Conservation (phyloP, 2,797 vertebrate genomes). For the Lutjanus campechanus region DNA sequence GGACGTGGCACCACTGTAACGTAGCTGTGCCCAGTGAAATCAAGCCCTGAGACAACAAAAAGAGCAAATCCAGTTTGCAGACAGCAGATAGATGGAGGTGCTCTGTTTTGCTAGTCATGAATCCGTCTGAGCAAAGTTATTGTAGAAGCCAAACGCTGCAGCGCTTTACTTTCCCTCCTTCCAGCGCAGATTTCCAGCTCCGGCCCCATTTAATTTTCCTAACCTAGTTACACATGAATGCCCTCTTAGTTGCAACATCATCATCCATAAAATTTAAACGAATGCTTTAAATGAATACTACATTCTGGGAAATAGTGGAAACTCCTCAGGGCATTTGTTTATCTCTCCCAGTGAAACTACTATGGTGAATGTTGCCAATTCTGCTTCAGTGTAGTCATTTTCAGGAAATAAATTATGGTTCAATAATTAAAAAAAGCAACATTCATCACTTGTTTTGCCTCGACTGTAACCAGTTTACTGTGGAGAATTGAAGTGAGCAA, state of each 20-base stretch:
- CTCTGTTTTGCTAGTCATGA: too few relatives aligned
- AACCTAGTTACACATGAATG: constrained; percentile 75
- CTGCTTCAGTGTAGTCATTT: constrained; percentile 55
- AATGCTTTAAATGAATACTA: constrained; percentile 66
- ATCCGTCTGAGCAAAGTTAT: constrained; percentile 52
- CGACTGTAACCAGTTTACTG: constrained; percentile 49
- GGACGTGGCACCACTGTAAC: too few relatives aligned
- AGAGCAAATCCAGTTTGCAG: too few relatives aligned
- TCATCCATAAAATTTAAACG: constrained; percentile 75
- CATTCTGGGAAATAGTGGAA: constrained; percentile 58
- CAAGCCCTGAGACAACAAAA: too few relatives aligned
- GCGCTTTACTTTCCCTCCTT: constrained; percentile 56
- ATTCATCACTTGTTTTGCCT: constrained; percentile 52
- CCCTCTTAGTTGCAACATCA: constrained; percentile 73
- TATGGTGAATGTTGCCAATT: constrained; percentile 47
- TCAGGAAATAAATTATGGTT: constrained; percentile 61
- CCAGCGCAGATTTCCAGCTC: constrained; percentile 59
- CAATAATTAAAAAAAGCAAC: constrained; percentile 59
- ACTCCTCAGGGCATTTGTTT: constrained; percentile 66
- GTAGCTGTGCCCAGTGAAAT: too few relatives aligned
- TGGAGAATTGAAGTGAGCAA: constrained; percentile 53
- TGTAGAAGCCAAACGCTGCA: constrained; percentile 61
- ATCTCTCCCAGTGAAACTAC: constrained; percentile 57
- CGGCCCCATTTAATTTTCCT: constrained; percentile 70
- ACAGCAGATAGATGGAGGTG: too few relatives aligned